Conservation (phyloP, 2,888 invertebrate species). For the Rhagium mordax region DNA sequence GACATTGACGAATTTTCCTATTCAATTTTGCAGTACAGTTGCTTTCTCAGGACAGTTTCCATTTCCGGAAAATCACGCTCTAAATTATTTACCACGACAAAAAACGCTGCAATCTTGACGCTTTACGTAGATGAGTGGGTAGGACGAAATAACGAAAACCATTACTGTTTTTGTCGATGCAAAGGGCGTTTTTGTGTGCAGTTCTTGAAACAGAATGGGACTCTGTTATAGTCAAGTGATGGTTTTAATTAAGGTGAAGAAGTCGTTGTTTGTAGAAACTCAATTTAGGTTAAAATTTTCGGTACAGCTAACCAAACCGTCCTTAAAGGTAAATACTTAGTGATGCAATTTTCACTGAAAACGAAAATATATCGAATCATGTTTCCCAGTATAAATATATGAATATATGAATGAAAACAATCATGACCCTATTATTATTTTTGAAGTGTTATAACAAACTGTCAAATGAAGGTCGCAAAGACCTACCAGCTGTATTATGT, state of each 20-base stretch:
- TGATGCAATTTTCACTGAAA: too few species aligned
- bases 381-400: background rate
- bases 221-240: background rate
- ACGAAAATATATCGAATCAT: too few species aligned
- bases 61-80: background rate
- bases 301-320: too few species aligned
- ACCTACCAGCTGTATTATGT: background rate
- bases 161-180: constrained; percentile 8
- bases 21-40: too few species aligned
- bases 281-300: constrained; percentile 3
- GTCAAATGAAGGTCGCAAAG: background rate
- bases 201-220: background rate
- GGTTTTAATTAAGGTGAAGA: constrained; percentile 17
- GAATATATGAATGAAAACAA: background rate
- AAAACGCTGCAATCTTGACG: constrained; percentile 1
- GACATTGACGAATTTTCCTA: too few species aligned
- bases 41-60: background rate
- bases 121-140: constrained; percentile 8
- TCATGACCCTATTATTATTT: background rate
- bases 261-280: background rate
- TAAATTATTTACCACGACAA: background rate
- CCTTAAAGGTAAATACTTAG: too few species aligned
- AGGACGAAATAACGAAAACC: constrained; percentile 2
- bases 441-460: background rate
- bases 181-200: constrained; percentile 5